Evolutionary conservation across 2,113 vertebrate genomes (phyloP), one percentile per base, ranked within the genome.

Genomic region (Heterotis niloticus): DNA sequence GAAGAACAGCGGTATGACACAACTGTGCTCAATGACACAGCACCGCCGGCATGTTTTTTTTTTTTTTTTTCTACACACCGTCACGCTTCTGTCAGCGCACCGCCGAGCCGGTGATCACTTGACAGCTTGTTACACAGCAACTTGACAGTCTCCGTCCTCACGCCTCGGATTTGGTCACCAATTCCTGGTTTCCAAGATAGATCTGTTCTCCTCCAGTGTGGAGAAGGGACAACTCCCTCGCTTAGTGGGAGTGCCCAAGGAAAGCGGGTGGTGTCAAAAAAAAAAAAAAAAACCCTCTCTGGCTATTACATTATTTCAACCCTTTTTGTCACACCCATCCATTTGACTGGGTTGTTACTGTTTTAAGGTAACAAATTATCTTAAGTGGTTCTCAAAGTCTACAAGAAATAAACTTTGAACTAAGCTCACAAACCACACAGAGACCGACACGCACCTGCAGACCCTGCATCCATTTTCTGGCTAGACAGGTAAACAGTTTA

Each of bases 401-500:
- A 4, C 7, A 2, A 24, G 11, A 7, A 11, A 67, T 26, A 67
- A n/a, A 67, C 5, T 13, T 44, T 44, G 34, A 2, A 7, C 7
- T 23, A 10, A 12, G 23, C n/a, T 1, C 28, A 69, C 67, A 29
- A 44, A 7, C 34, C 67, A 69, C 67, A 69, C 24, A n/a, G n/a
- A n/a, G n/a, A n/a, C n/a, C n/a, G n/a, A n/a, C n/a, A 34, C 14
- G 16, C 14, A 69, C 67, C 28, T 44, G 10, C 54, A 74, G 71
- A 74, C 54, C 17, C 10, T 74, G n/a, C 71, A 73, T 23, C 4
- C 71, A 57, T 62, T 75, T 17, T 62, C 28, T 56, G 60, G 26
- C 56, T 24, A 34, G 73, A 60, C 28, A 64, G 73, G 57, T 75
- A 62, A 75, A 60, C 74, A 17, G 54, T 29, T 5, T 62, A 57